Conservation (phyloP, 2,797 vertebrate genomes). For the Parambassis ranga region DNA sequence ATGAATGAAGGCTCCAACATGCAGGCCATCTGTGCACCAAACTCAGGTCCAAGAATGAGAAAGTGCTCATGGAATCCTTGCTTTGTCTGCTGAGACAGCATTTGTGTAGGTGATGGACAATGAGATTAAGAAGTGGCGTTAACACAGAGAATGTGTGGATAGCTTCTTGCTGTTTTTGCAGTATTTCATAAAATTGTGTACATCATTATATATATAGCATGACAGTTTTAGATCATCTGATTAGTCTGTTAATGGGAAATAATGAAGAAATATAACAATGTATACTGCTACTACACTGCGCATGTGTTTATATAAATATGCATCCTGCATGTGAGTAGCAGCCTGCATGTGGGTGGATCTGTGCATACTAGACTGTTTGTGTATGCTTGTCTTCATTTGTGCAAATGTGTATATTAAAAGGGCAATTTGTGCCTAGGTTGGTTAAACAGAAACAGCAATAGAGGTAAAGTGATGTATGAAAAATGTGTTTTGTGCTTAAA, state of each 20-base stretch:
- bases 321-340: neutral
- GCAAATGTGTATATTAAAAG: constrained; percentile 20
- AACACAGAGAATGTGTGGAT: no score
- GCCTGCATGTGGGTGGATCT: neutral
- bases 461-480: neutral
- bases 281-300: no score
- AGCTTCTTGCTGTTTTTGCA: neutral
- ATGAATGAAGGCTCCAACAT: constrained; percentile 52
- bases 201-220: no score
- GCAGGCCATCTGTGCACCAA: constrained; percentile 46
- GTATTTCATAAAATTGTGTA: no score
- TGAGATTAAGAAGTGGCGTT: no score
- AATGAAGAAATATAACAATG: no score
- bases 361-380: neutral
- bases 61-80: constrained; percentile 31
- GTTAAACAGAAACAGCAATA: constrained; percentile 17
- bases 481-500: neutral
- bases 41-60: constrained; percentile 43
- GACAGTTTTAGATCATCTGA: no score
- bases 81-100: constrained; percentile 4
- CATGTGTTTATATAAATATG: neutral
- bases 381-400: neutral
- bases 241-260: no score
- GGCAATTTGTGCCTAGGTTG: constrained; percentile 27
- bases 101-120: neutral